Evolutionary conservation across 2,113 vertebrate genomes (phyloP), one percentile per base, ranked within the genome.

Genomic region (Nothoprocta perdicaria): DNA sequence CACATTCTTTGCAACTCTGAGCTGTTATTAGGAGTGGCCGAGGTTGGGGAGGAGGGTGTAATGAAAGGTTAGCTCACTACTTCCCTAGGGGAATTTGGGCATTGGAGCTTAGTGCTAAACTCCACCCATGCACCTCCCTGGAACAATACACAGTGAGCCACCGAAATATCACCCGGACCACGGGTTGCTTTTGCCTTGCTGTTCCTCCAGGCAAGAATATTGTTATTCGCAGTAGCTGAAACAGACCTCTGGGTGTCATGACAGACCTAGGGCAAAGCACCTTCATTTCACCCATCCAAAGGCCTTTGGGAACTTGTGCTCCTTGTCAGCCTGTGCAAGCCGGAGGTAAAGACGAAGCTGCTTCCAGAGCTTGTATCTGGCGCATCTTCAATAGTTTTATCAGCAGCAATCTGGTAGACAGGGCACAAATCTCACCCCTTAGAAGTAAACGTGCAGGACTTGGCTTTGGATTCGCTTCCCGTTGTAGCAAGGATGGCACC

Each of bases 201-300:
- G 29, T 8, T 41, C 38, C 75, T 76, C 67, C 7, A 63, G 35
- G 45, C 6, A 45, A 66, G 58, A 31, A 38, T 3, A 10, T 8
- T 65, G 40, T 16, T 31, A 26, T 5, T 17, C 14, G 86, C 93
- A 91, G 74, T 95, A 86, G 69, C 95, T 57, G 53, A 14, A 45
- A 14, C 7, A n/a, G 63, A 91, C 92, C 93, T 94, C 90, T 95
- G 86, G 94, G 90, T 95, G 94, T 95, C 95, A 78, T 8, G 57
- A 77, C 18, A 83, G 93, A 78, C 65, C 57, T 22, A 35, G 48
- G 43, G 75, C 88, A n/a, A 33, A 79, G 29, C 14, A 35, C 62
- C n/a, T 67, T 55, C 19, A 6, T 46, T 60, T 48, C 74, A 1
- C 10, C 41, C 3, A 2, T 3, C 26, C 6, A 1, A 1, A 7